These are phyloP conservation scores for Kryptopterus vitreolus DNA, from an alignment of 2,797 vertebrate genomes.

Conservation along the genomic window DNA sequence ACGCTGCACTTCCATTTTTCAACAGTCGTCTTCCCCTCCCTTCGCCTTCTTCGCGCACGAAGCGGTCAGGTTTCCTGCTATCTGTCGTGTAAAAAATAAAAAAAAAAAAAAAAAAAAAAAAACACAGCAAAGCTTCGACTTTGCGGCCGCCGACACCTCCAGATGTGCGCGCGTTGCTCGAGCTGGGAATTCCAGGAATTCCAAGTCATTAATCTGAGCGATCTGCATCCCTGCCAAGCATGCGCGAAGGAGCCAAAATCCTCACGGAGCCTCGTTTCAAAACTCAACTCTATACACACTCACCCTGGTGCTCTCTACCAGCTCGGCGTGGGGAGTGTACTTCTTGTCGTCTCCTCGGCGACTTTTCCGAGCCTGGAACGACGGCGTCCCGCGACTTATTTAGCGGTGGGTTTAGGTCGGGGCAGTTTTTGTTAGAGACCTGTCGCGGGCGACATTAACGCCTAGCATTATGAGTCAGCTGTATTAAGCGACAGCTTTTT, in stretches of 20 bases:
- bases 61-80: slow-evolving; percentile 32
- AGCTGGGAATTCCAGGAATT: slow-evolving; percentile 78
- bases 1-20: slow-evolving; percentile 62
- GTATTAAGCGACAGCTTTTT: slow-evolving; percentile 11
- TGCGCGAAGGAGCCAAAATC: slow-evolving; percentile 65
- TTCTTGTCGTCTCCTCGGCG: slow-evolving; percentile 16
- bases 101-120: slow-evolving; percentile 28
- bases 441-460: slow-evolving; percentile 16
- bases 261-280: slow-evolving; percentile 60
- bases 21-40: slow-evolving; percentile 61
- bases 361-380: slow-evolving; percentile 22
- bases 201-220: slow-evolving; percentile 76
- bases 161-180: slow-evolving; percentile 66
- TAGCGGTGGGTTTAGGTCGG: slow-evolving; percentile 10
- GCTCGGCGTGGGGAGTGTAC: neutral
- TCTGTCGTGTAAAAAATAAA: slow-evolving; percentile 35
- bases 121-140: slow-evolving; percentile 28
- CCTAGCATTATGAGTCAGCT: slow-evolving; percentile 36
- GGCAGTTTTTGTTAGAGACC: neutral
- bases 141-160: slow-evolving; percentile 54
- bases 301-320: neutral
- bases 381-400: slow-evolving; percentile 9
- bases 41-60: slow-evolving; percentile 54
- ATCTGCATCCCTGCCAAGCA: slow-evolving; percentile 72
- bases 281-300: slow-evolving; percentile 54